Evolutionary conservation across 30 jellyfish, hydroid and myxozoan species (phyloP).

Genomic region (Catostylus mosaicus): DNA sequence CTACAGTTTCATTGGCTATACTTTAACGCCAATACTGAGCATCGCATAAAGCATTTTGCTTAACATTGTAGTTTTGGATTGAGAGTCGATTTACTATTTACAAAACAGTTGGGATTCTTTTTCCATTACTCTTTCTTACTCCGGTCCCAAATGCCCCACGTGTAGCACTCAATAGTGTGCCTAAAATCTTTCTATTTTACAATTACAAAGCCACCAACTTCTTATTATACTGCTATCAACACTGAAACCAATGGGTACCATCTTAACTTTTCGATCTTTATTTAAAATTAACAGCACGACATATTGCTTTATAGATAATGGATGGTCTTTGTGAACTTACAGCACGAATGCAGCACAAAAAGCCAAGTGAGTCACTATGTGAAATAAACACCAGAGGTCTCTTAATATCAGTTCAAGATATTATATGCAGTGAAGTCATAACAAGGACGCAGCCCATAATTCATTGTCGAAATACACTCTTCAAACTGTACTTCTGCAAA

Average conservation of each 20-base stretch:
- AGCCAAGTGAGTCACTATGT: slow-evolving; percentile 1
- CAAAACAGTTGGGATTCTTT: too few relatives aligned
- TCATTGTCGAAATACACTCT: too few relatives aligned
- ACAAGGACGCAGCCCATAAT: too few relatives aligned
- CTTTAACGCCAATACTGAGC: too few relatives aligned
- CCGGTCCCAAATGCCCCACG: background rate
- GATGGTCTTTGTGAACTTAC: slow-evolving; percentile 65
- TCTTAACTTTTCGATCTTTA: background rate
- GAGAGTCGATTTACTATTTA: too few relatives aligned
- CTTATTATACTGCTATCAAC: background rate
- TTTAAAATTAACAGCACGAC: background rate
- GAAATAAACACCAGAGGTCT: background rate
- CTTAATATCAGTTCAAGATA: background rate
- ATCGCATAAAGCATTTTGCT: too few relatives aligned
- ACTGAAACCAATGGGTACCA: too few relatives aligned
- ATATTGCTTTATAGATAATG: slow-evolving; percentile 3
- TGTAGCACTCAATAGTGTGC: background rate
- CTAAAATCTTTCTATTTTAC: background rate
- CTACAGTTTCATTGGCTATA: too few relatives aligned
- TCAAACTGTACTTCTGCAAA: too few relatives aligned
- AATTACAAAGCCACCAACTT: background rate
- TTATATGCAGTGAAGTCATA: too few relatives aligned
- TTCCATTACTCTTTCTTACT: background rate
- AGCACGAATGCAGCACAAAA: slow-evolving; percentile 36
- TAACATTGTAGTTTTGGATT: too few relatives aligned